These are phyloP conservation scores for Thelaira solivaga DNA, from an alignment of 2,888 invertebrate species.

Conservation along the genomic window DNA sequence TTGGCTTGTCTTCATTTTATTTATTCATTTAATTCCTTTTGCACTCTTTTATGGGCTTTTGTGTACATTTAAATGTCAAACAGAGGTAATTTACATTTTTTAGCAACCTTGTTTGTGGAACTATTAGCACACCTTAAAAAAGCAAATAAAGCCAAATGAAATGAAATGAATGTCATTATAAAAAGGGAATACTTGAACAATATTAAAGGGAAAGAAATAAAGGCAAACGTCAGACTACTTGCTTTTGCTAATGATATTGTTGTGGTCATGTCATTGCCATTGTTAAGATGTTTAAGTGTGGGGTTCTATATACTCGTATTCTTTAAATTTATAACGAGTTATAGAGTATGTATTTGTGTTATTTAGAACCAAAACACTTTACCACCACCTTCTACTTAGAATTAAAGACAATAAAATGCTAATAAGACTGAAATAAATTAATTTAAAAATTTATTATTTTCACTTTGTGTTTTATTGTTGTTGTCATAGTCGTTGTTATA, in stretches of 20 bases:
- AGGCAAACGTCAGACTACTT: too few relatives aligned
- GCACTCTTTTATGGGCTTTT: slow-evolving; percentile 37
- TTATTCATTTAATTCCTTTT: slow-evolving; percentile 8
- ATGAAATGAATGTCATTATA: neutral
- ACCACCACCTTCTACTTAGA: slow-evolving; percentile 3
- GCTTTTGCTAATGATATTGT: slow-evolving; percentile 54
- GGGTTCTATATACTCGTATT: too few relatives aligned
- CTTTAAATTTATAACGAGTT: neutral
- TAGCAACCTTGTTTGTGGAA: slow-evolving; percentile 59
- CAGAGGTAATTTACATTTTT: slow-evolving; percentile 60
- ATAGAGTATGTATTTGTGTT: neutral
- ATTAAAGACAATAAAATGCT: slow-evolving; percentile 54
- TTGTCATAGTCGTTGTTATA: neutral
- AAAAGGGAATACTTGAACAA: slow-evolving; percentile 20
- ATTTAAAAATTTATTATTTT: slow-evolving; percentile 52
- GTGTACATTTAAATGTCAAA: slow-evolving; percentile 57
- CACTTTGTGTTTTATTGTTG: slow-evolving; percentile 1
- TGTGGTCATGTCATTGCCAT: slow-evolving; percentile 54
- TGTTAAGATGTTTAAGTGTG: slow-evolving; percentile 40
- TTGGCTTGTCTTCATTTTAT: neutral
- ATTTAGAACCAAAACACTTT: slow-evolving; percentile 10
- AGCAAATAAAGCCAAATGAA: neutral
- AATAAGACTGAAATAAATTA: slow-evolving; percentile 47
- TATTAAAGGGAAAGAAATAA: slow-evolving; percentile 29
- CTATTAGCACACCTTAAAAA: slow-evolving; percentile 60